A percentile compares a stretch with the other conserved stretches of the same genome.
phyloP scores from a whole-genome alignment of 2,797 vertebrate genomes.

The Synanceia verrucosa region DNA sequence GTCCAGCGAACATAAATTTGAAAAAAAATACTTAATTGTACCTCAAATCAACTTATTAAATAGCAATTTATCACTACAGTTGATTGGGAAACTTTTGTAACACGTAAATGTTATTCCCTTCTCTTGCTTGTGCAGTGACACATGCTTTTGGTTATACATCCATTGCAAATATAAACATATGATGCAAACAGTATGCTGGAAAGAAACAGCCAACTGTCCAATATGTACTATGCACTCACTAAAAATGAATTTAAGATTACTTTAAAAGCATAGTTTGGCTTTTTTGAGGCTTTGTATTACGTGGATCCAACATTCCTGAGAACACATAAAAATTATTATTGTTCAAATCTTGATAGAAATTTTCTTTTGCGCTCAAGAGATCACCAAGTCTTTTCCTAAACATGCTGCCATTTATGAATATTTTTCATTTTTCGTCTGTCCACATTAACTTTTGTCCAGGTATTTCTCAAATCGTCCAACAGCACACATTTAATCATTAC shows the following conservation, averaged over 20 bases:
- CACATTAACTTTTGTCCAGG: conserved; percentile 27
- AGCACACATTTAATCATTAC: conserved; percentile 10
- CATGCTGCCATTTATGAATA: neutral
- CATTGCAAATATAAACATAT: conserved; percentile 47
- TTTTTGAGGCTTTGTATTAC: conserved; percentile 44
- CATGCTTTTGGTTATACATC: conserved; percentile 47
- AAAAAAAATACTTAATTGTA: conserved; percentile 54
- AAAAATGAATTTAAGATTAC: conserved; percentile 20
- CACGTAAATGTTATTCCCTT: conserved; percentile 49
- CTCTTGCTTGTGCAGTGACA: conserved; percentile 40
- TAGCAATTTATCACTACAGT: conserved; percentile 44
- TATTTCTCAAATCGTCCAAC: conserved; percentile 22
- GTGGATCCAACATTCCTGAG: conserved; percentile 31
- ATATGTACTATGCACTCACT: conserved; percentile 61
- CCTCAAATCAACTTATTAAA: conserved; percentile 42
- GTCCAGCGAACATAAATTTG: conserved; percentile 49
- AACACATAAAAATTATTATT: conserved; percentile 15
- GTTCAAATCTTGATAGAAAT: neutral
- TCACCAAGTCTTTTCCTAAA: conserved; percentile 30
- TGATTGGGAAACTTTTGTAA: conserved; percentile 43
- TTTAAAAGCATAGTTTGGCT: conserved; percentile 26
- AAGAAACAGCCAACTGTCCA: conserved; percentile 34
- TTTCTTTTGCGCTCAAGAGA: conserved; percentile 27
- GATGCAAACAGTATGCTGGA: conserved; percentile 42
- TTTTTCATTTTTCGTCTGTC: conserved; percentile 17